Evolutionary conservation across 2,888 invertebrate genomes (phyloP), one percentile per base, ranked within the genome.

Genomic region (Napeogenes sylphis): DNA sequence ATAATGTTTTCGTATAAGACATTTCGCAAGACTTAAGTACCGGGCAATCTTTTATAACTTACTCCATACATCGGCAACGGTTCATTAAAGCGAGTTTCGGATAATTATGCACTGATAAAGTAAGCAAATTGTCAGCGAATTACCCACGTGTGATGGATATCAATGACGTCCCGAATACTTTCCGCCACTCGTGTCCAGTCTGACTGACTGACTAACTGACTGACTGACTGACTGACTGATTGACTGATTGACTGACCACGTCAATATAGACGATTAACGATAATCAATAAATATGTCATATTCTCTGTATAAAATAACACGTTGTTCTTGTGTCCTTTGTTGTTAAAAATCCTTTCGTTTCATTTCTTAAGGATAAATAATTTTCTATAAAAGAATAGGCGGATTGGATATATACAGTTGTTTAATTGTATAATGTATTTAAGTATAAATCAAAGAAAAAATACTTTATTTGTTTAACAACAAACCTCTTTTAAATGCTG

Each of bases 51-150:
- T 66, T 75, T 70, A 62, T 79, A 70, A 59, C 78, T 82, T 67
- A 76, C 74, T 74, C 82, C 78, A 72, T 58, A 12, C 35, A 73
- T 73, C 77, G 64, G 59, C 82, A 87, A 84, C 87, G 85, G 82
- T 85, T 85, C 85, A 88, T 90, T 87, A 89, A 81, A 75, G 78
- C 82, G 80, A 79, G 81, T 85, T 84, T 85, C 83, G 87, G 81
- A 87, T 89, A 90, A 90, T 89, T 89, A 86, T 82, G 83, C 80
- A 81, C 84, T 86, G 89, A 89, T 90, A 89, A 87, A 84, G 81
- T 84, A 83, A 86, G 87, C 87, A 86, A 88, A 88, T 89, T 87
- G 86, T 87, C 81, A 80, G 77, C 82, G 84, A 85, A 87, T 87
- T 86, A 84, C 85, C 83, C 81, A 74, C 76, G 70, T 74, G 73